Evolutionary conservation across 2,797 vertebrate species (phyloP).

Genomic region (Lycodopsis pacificus): DNA sequence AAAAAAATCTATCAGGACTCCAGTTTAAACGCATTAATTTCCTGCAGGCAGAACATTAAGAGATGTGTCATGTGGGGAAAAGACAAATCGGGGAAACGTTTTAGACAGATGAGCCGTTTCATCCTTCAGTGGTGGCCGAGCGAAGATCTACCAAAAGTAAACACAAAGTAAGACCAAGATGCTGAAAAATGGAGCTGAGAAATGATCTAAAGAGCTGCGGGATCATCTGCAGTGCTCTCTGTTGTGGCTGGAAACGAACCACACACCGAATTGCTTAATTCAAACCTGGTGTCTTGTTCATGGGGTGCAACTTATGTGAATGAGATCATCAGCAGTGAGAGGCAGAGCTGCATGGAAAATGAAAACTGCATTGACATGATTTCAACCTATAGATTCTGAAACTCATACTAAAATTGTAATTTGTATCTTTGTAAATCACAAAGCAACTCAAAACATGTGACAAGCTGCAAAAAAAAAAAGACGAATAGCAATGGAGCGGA

Average conservation of each 20-base stretch:
- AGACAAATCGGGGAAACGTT: slow-evolving; percentile 9
- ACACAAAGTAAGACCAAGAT: slow-evolving; percentile 4
- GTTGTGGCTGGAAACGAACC: slow-evolving; percentile 63
- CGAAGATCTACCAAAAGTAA: slow-evolving; percentile 30
- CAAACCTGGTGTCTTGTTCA: slow-evolving; percentile 66
- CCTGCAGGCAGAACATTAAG: slow-evolving; percentile 5
- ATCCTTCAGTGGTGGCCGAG: neutral
- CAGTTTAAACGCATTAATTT: neutral
- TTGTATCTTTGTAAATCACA: slow-evolving; percentile 27
- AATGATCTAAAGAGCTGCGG: slow-evolving; percentile 5
- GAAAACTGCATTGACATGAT: slow-evolving; percentile 30
- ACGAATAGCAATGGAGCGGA: slow-evolving; percentile 13
- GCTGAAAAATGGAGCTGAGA: slow-evolving; percentile 3
- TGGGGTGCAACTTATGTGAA: slow-evolving; percentile 44
- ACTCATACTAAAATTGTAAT: neutral
- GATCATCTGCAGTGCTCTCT: slow-evolving; percentile 17
- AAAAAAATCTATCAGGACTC: neutral
- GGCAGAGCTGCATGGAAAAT: slow-evolving; percentile 49
- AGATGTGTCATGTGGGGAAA: neutral
- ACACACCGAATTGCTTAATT: slow-evolving; percentile 61
- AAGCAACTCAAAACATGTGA: slow-evolving; percentile 43
- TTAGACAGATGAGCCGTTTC: slow-evolving; percentile 1
- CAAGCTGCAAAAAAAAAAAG: slow-evolving; percentile 2
- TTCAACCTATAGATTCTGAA: slow-evolving; percentile 38
- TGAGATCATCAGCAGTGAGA: slow-evolving; percentile 63